Evolutionary conservation across 1,140 invertebrate genomes (phyloP).

Genomic region (Neodiprion fabricii): DNA sequence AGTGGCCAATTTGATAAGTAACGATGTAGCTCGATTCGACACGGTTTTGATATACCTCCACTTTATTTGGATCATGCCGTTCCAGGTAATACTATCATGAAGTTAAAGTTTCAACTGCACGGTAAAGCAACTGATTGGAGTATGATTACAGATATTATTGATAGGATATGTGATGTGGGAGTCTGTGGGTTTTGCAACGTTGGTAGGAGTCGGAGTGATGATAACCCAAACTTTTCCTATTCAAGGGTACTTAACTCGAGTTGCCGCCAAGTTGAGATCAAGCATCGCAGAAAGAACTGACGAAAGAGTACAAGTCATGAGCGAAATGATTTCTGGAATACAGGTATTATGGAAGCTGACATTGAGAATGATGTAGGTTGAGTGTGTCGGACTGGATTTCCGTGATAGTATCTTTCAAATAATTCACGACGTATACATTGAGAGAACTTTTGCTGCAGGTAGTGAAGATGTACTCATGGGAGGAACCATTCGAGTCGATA

Average conservation of each 20-base stretch:
- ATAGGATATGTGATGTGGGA: constrained; percentile 72
- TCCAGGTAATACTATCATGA: constrained; percentile 34
- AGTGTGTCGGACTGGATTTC: too few relatives aligned
- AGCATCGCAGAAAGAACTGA: constrained; percentile 72
- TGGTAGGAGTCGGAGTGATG: constrained; percentile 73
- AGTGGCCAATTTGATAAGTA: constrained; percentile 84
- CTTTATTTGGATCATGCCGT: constrained; percentile 58
- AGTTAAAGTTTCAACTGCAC: too few relatives aligned
- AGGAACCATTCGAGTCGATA: constrained; percentile 70
- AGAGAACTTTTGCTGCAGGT: constrained; percentile 51
- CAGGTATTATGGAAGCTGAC: constrained; percentile 59
- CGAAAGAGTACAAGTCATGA: constrained; percentile 78
- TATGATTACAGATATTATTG: constrained; percentile 52
- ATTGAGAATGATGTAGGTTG: too few relatives aligned
- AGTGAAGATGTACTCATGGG: constrained; percentile 86
- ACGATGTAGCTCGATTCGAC: constrained; percentile 74
- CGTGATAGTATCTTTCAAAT: too few relatives aligned
- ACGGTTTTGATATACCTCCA: constrained; percentile 62
- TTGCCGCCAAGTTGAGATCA: constrained; percentile 62
- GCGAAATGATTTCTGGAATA: constrained; percentile 76
- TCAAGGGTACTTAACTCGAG: constrained; percentile 69
- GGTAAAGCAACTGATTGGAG: too few relatives aligned
- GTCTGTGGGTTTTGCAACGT: constrained; percentile 69
- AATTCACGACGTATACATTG: too few relatives aligned
- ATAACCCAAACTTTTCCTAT: constrained; percentile 68